Evolutionary conservation across 2,888 invertebrate genomes (phyloP).

Genomic region (Amphipyra tragopoginis): DNA sequence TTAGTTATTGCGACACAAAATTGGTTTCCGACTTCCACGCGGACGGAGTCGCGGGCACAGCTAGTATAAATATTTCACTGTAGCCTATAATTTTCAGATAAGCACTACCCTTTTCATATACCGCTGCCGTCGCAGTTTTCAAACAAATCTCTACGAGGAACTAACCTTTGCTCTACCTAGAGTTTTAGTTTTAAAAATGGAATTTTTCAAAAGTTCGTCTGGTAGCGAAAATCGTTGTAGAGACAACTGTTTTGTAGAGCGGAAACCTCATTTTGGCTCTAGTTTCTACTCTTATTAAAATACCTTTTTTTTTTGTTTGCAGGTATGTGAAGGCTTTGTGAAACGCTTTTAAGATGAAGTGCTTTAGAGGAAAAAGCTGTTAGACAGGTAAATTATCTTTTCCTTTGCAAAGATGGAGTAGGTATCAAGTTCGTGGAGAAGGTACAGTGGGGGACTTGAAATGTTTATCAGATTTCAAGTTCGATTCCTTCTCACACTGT

Average conservation of each 20-base stretch:
- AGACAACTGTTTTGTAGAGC: slow-evolving; percentile 45
- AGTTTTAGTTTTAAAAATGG: slow-evolving; percentile 44
- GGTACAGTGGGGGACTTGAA: too few species aligned
- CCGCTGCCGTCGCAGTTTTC: slow-evolving; percentile 16
- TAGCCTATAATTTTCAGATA: too few species aligned
- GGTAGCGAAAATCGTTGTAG: slow-evolving; percentile 31
- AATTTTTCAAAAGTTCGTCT: slow-evolving; percentile 32
- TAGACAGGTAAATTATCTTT: slow-evolving; percentile 21
- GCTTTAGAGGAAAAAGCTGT: slow-evolving; percentile 1
- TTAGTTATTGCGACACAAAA: too few species aligned
- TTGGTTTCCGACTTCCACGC: too few species aligned
- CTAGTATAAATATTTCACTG: too few species aligned
- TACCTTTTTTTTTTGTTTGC: slow-evolving; percentile 48
- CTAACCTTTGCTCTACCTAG: slow-evolving; percentile 15
- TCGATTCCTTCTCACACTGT: too few species aligned
- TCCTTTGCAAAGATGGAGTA: background rate
- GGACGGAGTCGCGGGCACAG: too few species aligned
- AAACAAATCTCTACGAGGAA: slow-evolving; percentile 19
- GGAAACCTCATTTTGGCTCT: slow-evolving; percentile 45
- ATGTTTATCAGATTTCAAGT: too few species aligned
- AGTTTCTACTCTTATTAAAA: slow-evolving; percentile 39
- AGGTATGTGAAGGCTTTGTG: slow-evolving; percentile 46
- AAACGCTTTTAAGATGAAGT: background rate
- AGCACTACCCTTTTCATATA: slow-evolving; percentile 11
- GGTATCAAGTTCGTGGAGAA: background rate